These are phyloP conservation scores for Glaucopsyche alexis DNA, from an alignment of 2,888 invertebrate species.

Conservation along the genomic window DNA sequence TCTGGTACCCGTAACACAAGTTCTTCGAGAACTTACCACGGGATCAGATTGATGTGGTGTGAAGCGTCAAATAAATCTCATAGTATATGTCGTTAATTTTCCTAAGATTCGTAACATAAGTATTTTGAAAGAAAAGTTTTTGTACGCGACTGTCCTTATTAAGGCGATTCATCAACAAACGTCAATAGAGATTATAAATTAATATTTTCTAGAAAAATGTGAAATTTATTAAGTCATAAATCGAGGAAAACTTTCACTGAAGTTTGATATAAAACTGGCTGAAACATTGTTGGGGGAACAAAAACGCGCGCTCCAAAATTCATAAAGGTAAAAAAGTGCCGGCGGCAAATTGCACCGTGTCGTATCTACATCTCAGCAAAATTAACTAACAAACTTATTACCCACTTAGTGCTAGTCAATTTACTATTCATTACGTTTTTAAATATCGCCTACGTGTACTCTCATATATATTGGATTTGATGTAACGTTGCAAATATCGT, in stretches of 20 bases:
- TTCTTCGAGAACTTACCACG: too few species aligned
- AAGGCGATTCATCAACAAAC: slow-evolving; percentile 46
- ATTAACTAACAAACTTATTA: slow-evolving; percentile 63
- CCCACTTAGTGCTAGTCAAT: slow-evolving; percentile 41
- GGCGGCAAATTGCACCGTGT: slow-evolving; percentile 58
- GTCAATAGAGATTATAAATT: slow-evolving; percentile 46
- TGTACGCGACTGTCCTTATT: slow-evolving; percentile 42
- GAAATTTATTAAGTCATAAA: slow-evolving; percentile 33
- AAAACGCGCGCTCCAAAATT: slow-evolving; percentile 56
- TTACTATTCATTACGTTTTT: slow-evolving; percentile 30
- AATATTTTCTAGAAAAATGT: slow-evolving; percentile 43
- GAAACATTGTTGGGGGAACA: slow-evolving; percentile 27
- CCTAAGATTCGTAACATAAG: too few species aligned
- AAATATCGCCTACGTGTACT: slow-evolving; percentile 7
- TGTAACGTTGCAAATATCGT: neutral
- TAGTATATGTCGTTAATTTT: too few species aligned
- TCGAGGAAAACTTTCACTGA: slow-evolving; percentile 26
- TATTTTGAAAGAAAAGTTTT: slow-evolving; percentile 8
- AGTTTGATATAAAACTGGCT: slow-evolving; percentile 28
- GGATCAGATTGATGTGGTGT: too few species aligned
- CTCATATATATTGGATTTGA: slow-evolving; percentile 24
- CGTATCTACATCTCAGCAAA: slow-evolving; percentile 69
- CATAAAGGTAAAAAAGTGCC: slow-evolving; percentile 59
- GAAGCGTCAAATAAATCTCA: too few species aligned
- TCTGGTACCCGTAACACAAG: too few species aligned